Conservation (phyloP, 2,113 vertebrate genomes). For the Taxidea taxus region DNA sequence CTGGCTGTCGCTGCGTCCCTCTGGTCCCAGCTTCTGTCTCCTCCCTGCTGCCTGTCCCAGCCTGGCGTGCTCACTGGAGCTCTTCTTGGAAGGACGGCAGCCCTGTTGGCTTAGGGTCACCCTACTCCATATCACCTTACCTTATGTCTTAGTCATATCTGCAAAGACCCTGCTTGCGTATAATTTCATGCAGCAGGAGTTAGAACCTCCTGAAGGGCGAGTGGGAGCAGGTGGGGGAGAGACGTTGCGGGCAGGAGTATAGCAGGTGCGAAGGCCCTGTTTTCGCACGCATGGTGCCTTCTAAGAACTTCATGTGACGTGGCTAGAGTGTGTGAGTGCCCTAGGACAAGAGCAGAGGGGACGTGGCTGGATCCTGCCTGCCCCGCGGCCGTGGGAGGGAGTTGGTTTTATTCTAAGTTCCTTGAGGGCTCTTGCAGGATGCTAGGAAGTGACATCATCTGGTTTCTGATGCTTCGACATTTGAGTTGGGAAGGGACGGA, state of each 20-base stretch:
- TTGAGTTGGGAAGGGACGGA: background rate
- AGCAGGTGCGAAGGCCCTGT: background rate
- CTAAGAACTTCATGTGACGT: accelerated
- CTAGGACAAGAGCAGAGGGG: too few relatives aligned
- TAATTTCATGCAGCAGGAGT: background rate
- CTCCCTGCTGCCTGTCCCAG: background rate
- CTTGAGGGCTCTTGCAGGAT: background rate
- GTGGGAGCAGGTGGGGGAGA: background rate
- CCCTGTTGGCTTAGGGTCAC: accelerated
- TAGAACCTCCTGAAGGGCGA: background rate
- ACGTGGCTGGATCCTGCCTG: background rate
- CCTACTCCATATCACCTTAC: background rate
- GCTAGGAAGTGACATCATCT: background rate
- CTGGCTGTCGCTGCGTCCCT: accelerated
- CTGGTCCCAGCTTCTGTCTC: background rate
- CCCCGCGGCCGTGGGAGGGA: accelerated
- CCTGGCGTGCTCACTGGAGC: accelerated
- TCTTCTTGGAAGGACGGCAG: background rate
- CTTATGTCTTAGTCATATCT: background rate
- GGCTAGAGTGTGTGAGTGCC: too few relatives aligned
- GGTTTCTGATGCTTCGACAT: background rate
- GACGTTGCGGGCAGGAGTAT: accelerated
- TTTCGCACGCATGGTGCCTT: accelerated
- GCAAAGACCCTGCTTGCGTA: background rate
- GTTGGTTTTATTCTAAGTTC: background rate